Evolutionary conservation across 2,113 vertebrate genomes (phyloP).

Genomic region (Oreochromis tanganicae): DNA sequence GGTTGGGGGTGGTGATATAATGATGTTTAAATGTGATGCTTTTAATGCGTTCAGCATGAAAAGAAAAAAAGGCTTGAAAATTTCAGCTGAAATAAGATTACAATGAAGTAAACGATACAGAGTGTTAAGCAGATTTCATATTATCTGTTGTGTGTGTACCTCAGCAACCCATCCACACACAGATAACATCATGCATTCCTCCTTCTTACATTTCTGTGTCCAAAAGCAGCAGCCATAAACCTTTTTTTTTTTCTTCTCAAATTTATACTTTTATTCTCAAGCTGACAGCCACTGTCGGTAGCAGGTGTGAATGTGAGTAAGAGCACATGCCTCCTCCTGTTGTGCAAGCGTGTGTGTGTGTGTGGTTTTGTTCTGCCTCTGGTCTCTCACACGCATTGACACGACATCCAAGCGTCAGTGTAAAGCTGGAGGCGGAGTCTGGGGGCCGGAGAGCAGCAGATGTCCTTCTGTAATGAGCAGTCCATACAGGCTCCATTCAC

Average conservation of each 20-base stretch:
- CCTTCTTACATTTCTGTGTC: not conserved
- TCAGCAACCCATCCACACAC: not conserved
- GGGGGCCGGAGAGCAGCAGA: conserved; percentile 66
- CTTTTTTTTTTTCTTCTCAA: not conserved
- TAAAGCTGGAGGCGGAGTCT: conserved; percentile 51
- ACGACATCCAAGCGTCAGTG: conserved; percentile 62
- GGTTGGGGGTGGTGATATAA: not conserved
- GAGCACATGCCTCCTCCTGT: not conserved
- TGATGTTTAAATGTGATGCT: not conserved
- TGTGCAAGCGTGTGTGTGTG: not conserved
- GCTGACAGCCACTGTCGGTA: not conserved
- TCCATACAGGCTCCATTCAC: conserved; percentile 60
- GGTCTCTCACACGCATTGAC: conserved; percentile 32
- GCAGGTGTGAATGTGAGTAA: conserved; percentile 7
- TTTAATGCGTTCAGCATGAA: not conserved
- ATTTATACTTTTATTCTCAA: not conserved
- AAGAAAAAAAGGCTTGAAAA: conserved; percentile 5
- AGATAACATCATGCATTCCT: not conserved
- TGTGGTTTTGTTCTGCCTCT: conserved; percentile 38
- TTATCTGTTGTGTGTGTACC: not conserved
- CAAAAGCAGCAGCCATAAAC: not conserved
- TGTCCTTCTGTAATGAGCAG: conserved; percentile 70
- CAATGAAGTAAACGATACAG: not conserved
- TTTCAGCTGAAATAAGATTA: conserved; percentile 26
- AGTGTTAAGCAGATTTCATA: conserved; percentile 6